Evolutionary conservation across 2,888 invertebrate species (phyloP).

Genomic region (Perithous albicinctus): DNA sequence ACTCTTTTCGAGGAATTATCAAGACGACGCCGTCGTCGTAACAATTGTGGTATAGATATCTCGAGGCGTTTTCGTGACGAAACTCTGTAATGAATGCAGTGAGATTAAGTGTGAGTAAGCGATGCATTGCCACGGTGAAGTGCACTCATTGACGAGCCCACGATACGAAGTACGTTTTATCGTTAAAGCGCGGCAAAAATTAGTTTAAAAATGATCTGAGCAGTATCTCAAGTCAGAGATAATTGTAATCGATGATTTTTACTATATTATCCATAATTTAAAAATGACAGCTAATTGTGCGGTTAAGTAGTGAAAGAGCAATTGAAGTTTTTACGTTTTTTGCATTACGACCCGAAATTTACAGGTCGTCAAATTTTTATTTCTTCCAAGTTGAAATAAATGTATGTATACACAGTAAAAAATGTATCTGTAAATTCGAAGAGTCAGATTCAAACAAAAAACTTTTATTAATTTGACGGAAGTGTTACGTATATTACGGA

Average conservation of each 20-base stretch:
- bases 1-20: neutral
- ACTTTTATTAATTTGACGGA: too few species aligned
- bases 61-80: slow-evolving; percentile 15
- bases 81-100: neutral
- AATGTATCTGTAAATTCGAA: too few species aligned
- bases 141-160: neutral
- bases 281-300: neutral
- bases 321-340: too few species aligned
- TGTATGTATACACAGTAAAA: too few species aligned
- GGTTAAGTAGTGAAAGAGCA: neutral
- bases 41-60: neutral
- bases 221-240: neutral
- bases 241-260: neutral
- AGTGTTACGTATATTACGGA: too few species aligned
- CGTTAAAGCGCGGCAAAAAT: neutral
- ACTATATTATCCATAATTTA: too few species aligned
- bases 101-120: neutral
- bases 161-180: neutral
- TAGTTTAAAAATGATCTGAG: too few species aligned
- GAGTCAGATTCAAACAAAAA: too few species aligned
- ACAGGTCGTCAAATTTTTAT: too few species aligned
- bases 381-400: too few species aligned
- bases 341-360: too few species aligned
- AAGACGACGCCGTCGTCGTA: neutral
- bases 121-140: neutral